A percentile compares a stretch with the other conserved stretches of the same genome.
phyloP scores from a whole-genome alignment of 1,140 invertebrate genomes.

The Frieseomelitta varia region DNA sequence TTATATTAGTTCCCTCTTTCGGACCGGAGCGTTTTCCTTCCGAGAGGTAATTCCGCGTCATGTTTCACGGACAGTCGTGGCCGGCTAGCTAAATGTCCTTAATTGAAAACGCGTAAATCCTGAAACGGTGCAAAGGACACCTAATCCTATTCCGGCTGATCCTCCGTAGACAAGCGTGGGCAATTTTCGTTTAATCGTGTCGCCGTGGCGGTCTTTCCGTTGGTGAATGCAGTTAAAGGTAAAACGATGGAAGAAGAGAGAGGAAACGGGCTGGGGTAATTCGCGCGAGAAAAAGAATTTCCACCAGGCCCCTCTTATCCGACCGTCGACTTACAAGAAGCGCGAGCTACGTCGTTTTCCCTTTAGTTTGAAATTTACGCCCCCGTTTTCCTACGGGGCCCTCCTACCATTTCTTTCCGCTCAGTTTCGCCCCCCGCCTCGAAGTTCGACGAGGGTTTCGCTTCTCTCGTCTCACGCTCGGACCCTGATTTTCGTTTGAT shows the following conservation, averaged over 20 bases:
- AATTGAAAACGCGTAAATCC: constrained; percentile 55
- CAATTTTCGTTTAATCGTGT: constrained; percentile 45
- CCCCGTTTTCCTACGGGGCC: neutral
- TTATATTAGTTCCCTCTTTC: constrained; percentile 9
- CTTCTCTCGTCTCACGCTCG: neutral
- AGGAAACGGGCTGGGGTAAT: constrained; percentile 27
- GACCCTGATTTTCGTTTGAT: neutral
- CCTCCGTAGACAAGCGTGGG: constrained; percentile 41
- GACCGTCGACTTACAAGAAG: constrained; percentile 64
- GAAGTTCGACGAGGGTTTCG: too few relatives aligned
- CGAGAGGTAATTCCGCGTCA: constrained; percentile 29
- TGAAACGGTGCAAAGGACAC: constrained; percentile 8
- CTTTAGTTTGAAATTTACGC: constrained; percentile 33
- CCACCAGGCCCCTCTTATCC: constrained; percentile 32
- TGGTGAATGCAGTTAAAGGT: neutral
- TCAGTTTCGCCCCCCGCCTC: neutral
- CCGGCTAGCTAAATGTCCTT: constrained; percentile 29
- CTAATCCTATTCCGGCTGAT: constrained; percentile 39
- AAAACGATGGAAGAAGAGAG: constrained; percentile 1
- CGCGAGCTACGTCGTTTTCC: neutral
- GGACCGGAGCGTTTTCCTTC: neutral
- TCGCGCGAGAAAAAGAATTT: constrained; percentile 65
- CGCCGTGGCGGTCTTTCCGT: neutral
- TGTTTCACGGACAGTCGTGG: constrained; percentile 33
- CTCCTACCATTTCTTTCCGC: neutral